Base-by-base conservation (phyloP, 1,140 invertebrate genomes). In the Phenacoccus solenopsis region DNA sequence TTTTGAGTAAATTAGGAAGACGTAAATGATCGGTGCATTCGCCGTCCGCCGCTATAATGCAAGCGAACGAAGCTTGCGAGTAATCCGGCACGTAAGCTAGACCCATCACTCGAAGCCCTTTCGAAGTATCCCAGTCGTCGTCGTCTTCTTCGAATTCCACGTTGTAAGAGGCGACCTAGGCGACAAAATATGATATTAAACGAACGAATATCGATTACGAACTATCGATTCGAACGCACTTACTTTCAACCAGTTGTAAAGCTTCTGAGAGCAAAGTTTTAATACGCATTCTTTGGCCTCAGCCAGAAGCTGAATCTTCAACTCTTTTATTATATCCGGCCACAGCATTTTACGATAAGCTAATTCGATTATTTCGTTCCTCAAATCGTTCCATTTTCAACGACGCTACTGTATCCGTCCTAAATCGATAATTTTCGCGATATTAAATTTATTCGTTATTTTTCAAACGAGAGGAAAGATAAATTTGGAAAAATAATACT, bases 341-440 rank as follows among this genome's bases (percentile, higher is more conserved):
- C 94, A 89, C 0, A 99, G 84, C 78, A 96, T 90, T 73, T 91
- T 89, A 7, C 84, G 90, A 9, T 98, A 82, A 0, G 96, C 94
- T 68, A 91, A 81, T 73, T 95, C 90, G 0, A 99, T 88, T 70
- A 93, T 91, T 74, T 94, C 88, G 0, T 86, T 86, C 30, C 97
- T 82, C 64, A 98, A 76, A 0, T 87, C 83, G 78, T 99, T 99
- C 98, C 98, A 99, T 72, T 96, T 91, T 98, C 90, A 0, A 98
- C 96, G 73, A 90, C 89, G 74, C 94, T 93, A 75, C 91, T 95
- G 78, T 96, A 98, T 78, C 98, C 97, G 81, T 99, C 97, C 83
- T 90, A 76, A 27, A 79, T 16, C n/a, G n/a, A n/a, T n/a, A n/a
- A n/a, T n/a, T n/a, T n/a, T n/a, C n/a, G n/a, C n/a, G n/a, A n/a